These are phyloP conservation scores for Gallinago media DNA, from an alignment of 2,113 vertebrate species.

Conservation along the genomic window DNA sequence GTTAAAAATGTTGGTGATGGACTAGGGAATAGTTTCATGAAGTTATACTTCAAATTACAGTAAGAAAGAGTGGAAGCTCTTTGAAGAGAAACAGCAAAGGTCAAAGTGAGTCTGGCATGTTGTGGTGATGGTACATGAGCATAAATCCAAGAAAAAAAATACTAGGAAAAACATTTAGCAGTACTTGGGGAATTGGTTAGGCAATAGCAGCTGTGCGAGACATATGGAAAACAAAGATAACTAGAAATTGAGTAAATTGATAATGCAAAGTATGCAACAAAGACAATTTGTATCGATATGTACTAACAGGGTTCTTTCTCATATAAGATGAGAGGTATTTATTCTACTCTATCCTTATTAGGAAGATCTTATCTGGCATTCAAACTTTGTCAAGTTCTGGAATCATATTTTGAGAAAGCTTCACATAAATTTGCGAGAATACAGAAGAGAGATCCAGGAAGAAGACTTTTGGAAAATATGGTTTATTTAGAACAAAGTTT, in stretches of 20 bases:
- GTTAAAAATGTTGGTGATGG: background rate
- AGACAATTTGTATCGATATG: background rate
- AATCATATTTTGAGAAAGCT: background rate
- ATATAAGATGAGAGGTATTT: background rate
- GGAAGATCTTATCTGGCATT: background rate
- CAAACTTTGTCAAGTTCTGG: background rate
- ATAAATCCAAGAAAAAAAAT: constrained; percentile 4
- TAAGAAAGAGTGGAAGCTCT: background rate
- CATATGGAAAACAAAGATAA: background rate
- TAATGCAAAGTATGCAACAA: constrained; percentile 2
- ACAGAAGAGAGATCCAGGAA: background rate
- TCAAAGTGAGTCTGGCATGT: background rate
- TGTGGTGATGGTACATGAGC: background rate
- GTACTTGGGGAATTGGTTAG: background rate
- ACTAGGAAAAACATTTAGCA: background rate
- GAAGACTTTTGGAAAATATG: background rate
- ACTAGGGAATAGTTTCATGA: background rate
- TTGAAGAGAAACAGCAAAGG: background rate
- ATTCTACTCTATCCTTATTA: background rate
- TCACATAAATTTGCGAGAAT: background rate
- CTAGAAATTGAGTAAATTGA: background rate
- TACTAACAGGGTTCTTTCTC: background rate
- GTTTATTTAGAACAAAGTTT: background rate
- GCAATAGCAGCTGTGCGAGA: background rate
- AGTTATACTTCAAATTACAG: background rate